Conservation (phyloP, 2,888 invertebrate species). For the Sphinx pinastri region DNA sequence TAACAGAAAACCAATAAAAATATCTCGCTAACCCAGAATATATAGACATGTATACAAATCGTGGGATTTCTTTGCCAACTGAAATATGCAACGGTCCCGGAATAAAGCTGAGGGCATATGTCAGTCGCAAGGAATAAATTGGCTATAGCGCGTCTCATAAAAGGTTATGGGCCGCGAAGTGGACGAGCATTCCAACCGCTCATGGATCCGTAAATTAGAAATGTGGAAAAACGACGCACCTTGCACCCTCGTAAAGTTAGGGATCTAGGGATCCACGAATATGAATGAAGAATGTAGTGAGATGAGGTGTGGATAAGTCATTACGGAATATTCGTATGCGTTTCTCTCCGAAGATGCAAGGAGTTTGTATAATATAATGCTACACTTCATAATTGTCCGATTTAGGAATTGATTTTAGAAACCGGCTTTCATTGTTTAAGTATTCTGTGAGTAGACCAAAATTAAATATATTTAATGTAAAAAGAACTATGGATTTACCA, state of each 20-base stretch:
- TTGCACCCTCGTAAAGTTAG: constrained; percentile 23
- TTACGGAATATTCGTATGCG: too few species aligned
- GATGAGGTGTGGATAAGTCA: not conserved
- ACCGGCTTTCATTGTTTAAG: too few species aligned
- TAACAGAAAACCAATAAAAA: not conserved
- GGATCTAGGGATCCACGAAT: not conserved
- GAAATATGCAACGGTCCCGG: constrained; percentile 46
- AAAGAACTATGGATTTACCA: too few species aligned
- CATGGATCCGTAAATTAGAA: constrained; percentile 45
- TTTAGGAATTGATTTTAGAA: too few species aligned
- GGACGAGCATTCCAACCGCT: constrained; percentile 51
- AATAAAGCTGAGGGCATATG: constrained; percentile 51
- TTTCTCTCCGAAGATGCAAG: too few species aligned
- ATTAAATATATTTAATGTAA: too few species aligned
- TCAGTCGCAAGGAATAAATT: constrained; percentile 52
- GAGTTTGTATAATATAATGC: too few species aligned
- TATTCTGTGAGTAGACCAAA: too few species aligned
- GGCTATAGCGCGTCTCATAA: constrained; percentile 65
- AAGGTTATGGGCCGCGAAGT: constrained; percentile 74
- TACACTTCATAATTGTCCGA: too few species aligned
- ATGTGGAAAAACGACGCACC: constrained; percentile 42
- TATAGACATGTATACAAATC: constrained; percentile 22
- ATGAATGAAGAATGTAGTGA: not conserved
- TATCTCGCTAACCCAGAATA: not conserved
- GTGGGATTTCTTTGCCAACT: constrained; percentile 12